phyloP scores from a whole-genome alignment of 2,113 vertebrate species.

The Brachypodius melanocephalos region DNA sequence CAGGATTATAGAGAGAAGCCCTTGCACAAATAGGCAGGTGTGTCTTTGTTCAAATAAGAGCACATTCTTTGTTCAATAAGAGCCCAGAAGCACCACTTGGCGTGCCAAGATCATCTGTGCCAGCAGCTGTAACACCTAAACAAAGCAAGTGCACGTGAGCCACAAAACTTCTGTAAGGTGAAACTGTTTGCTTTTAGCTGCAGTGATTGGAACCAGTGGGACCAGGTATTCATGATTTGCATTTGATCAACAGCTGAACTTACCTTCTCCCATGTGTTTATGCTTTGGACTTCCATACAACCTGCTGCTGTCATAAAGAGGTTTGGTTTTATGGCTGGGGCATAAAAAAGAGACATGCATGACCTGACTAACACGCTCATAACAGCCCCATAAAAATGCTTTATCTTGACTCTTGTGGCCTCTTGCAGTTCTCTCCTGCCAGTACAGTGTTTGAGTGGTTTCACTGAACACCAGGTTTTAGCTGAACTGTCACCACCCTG shows the following conservation, averaged over 20 bases:
- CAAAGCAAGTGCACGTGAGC: fast-evolving
- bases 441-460: neutral
- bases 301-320: neutral
- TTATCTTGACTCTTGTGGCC: neutral
- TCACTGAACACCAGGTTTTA: fast-evolving
- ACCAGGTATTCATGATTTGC: neutral
- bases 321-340: neutral
- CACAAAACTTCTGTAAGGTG: neutral
- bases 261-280: neutral
- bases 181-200: neutral
- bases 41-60: neutral
- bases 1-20: neutral
- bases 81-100: neutral
- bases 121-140: fast-evolving
- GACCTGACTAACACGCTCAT: neutral
- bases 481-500: neutral
- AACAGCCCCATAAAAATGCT: neutral
- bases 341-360: fast-evolving
- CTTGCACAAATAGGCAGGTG: neutral
- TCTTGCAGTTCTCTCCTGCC: neutral
- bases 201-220: neutral
- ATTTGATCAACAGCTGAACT: neutral
- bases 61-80: neutral
- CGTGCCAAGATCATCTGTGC: neutral
- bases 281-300: neutral